Evolutionary conservation across 1,140 invertebrate genomes (phyloP).

Genomic region (Lerema accius): DNA sequence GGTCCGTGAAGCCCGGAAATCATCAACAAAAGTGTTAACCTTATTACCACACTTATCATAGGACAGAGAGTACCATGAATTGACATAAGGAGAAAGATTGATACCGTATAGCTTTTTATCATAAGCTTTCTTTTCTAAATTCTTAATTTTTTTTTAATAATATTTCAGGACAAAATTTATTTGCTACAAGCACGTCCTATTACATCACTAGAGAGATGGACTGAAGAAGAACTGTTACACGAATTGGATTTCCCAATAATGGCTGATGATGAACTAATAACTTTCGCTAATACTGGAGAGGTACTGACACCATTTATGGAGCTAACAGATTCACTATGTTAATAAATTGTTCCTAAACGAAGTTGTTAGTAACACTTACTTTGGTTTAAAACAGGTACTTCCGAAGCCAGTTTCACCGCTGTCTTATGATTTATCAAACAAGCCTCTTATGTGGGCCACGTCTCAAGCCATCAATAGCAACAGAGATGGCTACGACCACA

Average conservation of each 20-base stretch:
- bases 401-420: constrained; percentile 65
- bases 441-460: constrained; percentile 45
- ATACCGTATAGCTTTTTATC: too few relatives aligned
- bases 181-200: constrained; percentile 89
- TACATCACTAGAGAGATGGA: constrained; percentile 87
- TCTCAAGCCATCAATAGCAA: constrained; percentile 36
- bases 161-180: constrained; percentile 82
- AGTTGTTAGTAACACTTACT: neutral
- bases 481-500: constrained; percentile 48
- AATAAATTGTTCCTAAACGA: neutral
- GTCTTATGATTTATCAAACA: constrained; percentile 52
- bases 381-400: constrained; percentile 53
- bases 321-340: constrained; percentile 21
- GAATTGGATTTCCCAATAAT: constrained; percentile 87
- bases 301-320: constrained; percentile 70
- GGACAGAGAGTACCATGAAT: too few relatives aligned
- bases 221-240: constrained; percentile 88
- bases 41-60: too few relatives aligned
- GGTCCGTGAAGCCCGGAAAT: too few relatives aligned
- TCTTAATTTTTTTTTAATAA: constrained; percentile 2
- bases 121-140: too few relatives aligned
- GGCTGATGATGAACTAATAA: constrained; percentile 80
- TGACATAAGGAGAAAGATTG: too few relatives aligned
- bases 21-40: too few relatives aligned
- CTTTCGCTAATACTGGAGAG: constrained; percentile 86